Percentiles rank a stretch among this genome's conserved stretches.
Conservation (phyloP, 1,140 invertebrate species). For the Saxidomus purpurata region DNA sequence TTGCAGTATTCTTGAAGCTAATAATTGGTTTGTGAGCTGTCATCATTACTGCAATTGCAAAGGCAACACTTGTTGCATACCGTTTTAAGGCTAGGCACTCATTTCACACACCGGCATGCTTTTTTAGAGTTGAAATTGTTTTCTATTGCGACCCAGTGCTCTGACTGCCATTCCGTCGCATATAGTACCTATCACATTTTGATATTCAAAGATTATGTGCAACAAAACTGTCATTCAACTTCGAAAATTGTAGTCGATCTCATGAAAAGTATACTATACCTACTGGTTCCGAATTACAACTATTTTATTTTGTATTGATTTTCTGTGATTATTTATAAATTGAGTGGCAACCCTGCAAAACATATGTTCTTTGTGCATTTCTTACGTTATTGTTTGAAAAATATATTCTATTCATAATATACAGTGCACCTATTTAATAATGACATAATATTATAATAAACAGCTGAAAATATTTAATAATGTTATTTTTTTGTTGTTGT, state of each 20-base stretch:
- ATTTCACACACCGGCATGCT: no score
- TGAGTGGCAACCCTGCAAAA: not conserved
- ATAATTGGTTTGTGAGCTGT: no score
- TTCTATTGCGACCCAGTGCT: no score
- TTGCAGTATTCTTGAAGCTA: no score
- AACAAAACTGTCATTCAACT: not conserved
- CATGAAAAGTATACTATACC: not conserved
- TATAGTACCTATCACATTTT: no score
- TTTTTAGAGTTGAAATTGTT: no score
- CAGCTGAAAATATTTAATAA: not conserved
- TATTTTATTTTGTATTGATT: not conserved
- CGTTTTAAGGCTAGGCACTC: no score
- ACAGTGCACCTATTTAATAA: conserved; percentile 17
- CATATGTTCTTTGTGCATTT: not conserved
- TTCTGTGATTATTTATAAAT: not conserved
- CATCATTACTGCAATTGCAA: no score
- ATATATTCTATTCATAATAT: conserved; percentile 26
- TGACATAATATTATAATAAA: conserved; percentile 18
- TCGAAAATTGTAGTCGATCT: not conserved
- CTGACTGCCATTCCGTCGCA: no score
- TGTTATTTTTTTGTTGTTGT: no score
- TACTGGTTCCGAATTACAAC: no score
- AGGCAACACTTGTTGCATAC: no score
- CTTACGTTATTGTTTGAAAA: not conserved
- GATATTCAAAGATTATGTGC: not conserved